A percentile compares a stretch with the other conserved stretches of the same genome.
Conservation (phyloP, 2,888 invertebrate species). For the Pherbina coryleti region DNA sequence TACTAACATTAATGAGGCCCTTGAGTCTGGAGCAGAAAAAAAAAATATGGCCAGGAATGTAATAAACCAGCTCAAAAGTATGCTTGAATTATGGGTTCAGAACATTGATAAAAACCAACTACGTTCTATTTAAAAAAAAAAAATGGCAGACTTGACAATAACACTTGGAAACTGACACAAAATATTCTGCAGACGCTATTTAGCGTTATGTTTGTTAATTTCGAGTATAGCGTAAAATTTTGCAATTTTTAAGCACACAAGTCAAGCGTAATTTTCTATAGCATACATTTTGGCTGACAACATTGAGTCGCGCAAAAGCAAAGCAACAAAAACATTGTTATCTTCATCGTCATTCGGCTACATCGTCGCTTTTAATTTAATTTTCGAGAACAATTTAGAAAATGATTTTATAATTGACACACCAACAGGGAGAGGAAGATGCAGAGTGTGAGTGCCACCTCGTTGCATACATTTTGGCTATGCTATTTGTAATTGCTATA, state of each 20-base stretch:
- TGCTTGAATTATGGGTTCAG: not conserved
- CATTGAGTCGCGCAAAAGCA: not conserved
- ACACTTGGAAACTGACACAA: not conserved
- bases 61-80: not conserved
- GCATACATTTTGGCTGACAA: slow-evolving; percentile 34
- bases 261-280: slow-evolving; percentile 31
- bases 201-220: slow-evolving; percentile 11
- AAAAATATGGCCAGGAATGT: not conserved
- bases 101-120: not conserved
- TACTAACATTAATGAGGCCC: slow-evolving; percentile 9
- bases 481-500: not conserved
- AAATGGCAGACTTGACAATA: not conserved
- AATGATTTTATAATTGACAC: slow-evolving; percentile 53
- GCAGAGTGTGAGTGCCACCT: not conserved
- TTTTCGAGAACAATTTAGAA: slow-evolving; percentile 48
- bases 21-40: not conserved
- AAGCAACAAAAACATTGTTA: slow-evolving; percentile 10
- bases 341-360: not conserved
- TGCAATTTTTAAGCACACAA: slow-evolving; percentile 17
- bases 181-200: no score
- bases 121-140: not conserved
- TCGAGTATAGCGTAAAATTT: slow-evolving; percentile 21
- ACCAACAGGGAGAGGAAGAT: slow-evolving; percentile 23
- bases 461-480: slow-evolving; percentile 35
- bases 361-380: slow-evolving; percentile 48